phyloP scores from a whole-genome alignment of 1,140 invertebrate genomes.

The Pachyrhynchus sulphureomaculatus region DNA sequence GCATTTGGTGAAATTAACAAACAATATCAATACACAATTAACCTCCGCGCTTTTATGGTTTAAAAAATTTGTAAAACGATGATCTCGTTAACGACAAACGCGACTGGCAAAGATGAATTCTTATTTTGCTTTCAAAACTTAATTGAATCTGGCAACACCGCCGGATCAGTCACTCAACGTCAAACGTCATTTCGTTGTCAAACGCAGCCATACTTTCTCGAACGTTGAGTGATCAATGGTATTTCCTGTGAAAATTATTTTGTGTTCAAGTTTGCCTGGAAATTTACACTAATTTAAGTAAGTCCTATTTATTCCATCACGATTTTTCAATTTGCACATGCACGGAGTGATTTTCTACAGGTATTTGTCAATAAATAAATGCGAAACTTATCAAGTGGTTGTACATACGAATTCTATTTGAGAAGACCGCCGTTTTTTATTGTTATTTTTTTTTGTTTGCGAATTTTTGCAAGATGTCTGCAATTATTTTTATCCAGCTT shows the following conservation, averaged over 20 bases:
- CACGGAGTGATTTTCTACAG: not conserved
- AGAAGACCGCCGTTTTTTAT: not conserved
- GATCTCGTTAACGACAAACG: no score
- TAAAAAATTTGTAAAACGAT: no score
- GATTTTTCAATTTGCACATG: constrained; percentile 1
- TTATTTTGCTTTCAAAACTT: no score
- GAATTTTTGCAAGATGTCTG: constrained; percentile 4
- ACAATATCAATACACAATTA: no score
- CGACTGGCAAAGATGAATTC: no score
- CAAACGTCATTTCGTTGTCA: constrained; percentile 15
- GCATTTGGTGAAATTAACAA: no score
- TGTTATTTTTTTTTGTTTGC: constrained; percentile 3
- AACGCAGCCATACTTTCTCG: constrained; percentile 22
- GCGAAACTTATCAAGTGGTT: constrained; percentile 15
- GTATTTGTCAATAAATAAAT: not conserved
- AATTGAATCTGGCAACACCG: constrained; percentile 1
- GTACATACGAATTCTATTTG: not conserved
- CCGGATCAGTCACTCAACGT: not conserved
- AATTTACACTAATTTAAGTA: not conserved
- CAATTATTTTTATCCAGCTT: constrained; percentile 6
- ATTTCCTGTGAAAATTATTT: constrained; percentile 5
- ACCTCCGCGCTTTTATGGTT: no score
- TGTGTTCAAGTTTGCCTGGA: not conserved
- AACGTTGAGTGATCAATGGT: constrained; percentile 18
- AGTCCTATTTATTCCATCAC: not conserved